These are phyloP conservation scores for Drosophila ohnishii DNA, from an alignment of 1,140 invertebrate species.

Conservation along the genomic window DNA sequence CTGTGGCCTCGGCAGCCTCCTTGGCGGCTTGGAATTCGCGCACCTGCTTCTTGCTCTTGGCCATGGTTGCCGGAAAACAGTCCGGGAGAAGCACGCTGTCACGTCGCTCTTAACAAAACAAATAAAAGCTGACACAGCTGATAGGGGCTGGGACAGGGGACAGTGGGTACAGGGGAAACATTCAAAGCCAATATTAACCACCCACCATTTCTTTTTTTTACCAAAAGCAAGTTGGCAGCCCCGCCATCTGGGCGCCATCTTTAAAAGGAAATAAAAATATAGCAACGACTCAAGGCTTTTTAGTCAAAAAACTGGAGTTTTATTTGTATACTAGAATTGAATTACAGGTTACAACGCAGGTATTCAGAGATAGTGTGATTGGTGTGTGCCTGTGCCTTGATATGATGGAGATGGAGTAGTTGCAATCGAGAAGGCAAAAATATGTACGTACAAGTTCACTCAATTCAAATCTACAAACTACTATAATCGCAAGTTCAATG, in stretches of 20 bases:
- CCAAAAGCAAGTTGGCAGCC: conserved; percentile 6
- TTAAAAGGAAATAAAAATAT: not conserved
- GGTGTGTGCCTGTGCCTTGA: conserved; percentile 43
- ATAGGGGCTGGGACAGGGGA: not conserved
- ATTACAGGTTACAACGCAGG: conserved; percentile 67
- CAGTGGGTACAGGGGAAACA: no score
- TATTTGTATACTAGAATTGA: conserved; percentile 55
- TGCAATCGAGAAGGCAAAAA: conserved; percentile 53
- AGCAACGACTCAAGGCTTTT: conserved; percentile 14
- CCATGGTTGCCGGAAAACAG: conserved; percentile 34
- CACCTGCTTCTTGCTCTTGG: conserved; percentile 61
- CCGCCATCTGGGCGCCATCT: conserved; percentile 1
- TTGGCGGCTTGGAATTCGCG: conserved; percentile 54
- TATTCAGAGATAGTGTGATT: conserved; percentile 53
- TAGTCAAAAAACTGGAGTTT: conserved; percentile 39
- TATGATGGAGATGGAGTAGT: conserved; percentile 42
- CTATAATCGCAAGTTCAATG: conserved; percentile 55
- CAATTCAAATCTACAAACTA: conserved; percentile 46
- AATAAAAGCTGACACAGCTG: conserved; percentile 27
- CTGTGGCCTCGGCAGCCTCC: conserved; percentile 44
- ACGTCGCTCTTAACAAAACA: conserved; percentile 20
- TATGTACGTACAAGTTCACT: conserved; percentile 23
- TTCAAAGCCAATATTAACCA: not conserved
- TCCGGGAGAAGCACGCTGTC: not conserved
- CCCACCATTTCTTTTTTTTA: no score